Evolutionary conservation across 2,113 vertebrate genomes (phyloP), one percentile per base, ranked within the genome.

Genomic region (Ptilorrhoa leucosticta): DNA sequence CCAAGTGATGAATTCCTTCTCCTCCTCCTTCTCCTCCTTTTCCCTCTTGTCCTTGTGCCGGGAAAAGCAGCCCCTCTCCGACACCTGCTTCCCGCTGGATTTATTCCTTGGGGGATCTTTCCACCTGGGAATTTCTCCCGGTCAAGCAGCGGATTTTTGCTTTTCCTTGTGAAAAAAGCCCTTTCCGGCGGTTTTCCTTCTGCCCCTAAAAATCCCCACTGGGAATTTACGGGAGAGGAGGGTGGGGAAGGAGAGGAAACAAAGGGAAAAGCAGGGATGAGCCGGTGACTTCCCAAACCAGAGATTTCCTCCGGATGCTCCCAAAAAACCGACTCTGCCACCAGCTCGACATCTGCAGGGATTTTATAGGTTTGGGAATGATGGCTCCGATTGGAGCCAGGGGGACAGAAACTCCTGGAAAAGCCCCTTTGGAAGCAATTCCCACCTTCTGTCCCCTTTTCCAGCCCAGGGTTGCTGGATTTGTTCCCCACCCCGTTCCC

Each of bases 361-460:
- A 9, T 79, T 96, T 95, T 90, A 92, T 93, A 45, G 60, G 75
- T 77, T 77, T 80, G 82, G 75, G 81, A 90, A 86, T 7, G 54
- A 86, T 9, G 42, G 12, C 44, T 76, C 31, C 0, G 3, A 93
- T 93, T 6, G 2, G 61, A 64, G 79, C 82, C 94, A 37, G 54
- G 57, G 75, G 40, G 23, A 23, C 48, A 80, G 66, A 79, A 87
- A 79, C 53, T 86, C 71, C 73, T 94, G 92, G 75, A 87, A 90
- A 84, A 83, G 16, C 40, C 44, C 42, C 64, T 89, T 63, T 45
- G 10, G 69, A 87, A 66, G 33, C 1, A 6, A 87, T 40, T 87
- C 16, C 78, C 69, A 35, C 72, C 73, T 94, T 84, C 87, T 87
- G 87, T 56, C 60, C 66, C 54, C 11, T 54, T 16, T 3, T n/a